Evolutionary conservation across 92 coral and sea anemone species (phyloP).

Genomic region (Parazoanthus swiftii): DNA sequence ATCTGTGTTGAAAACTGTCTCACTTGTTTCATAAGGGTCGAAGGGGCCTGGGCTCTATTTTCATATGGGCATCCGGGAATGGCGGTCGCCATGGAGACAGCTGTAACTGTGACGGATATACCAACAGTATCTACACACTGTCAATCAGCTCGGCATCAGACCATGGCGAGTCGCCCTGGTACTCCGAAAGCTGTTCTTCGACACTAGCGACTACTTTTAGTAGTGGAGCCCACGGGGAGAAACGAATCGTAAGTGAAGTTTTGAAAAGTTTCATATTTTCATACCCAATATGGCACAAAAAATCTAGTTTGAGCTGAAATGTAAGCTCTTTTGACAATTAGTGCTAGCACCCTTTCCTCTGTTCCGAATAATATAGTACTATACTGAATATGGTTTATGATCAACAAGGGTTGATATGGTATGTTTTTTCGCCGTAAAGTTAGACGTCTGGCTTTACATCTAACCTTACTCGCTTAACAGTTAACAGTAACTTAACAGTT

Average conservation of each 20-base stretch:
- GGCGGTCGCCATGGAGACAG: slow-evolving; percentile 98
- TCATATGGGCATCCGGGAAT: slow-evolving; percentile 98
- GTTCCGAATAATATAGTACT: too few species aligned
- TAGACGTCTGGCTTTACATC: too few species aligned
- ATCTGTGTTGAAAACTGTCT: background rate
- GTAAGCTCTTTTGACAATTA: too few species aligned
- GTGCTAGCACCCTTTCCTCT: too few species aligned
- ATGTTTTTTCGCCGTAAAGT: too few species aligned
- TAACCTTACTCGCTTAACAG: too few species aligned
- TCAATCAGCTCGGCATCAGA: slow-evolving; percentile 98
- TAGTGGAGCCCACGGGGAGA: slow-evolving; percentile 90
- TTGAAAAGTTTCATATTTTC: background rate
- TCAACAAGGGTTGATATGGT: too few species aligned
- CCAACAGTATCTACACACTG: slow-evolving; percentile 95
- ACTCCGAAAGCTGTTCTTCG: slow-evolving; percentile 97
- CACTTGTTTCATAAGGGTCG: slow-evolving; percentile 67
- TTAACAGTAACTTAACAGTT: too few species aligned
- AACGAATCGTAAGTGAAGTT: slow-evolving; percentile 78
- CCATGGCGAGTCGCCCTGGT: slow-evolving; percentile 99
- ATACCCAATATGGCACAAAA: background rate
- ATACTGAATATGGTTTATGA: too few species aligned
- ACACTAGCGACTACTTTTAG: slow-evolving; percentile 97
- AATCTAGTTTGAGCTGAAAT: too few species aligned
- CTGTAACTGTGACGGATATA: slow-evolving; percentile 99
- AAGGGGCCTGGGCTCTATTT: slow-evolving; percentile 94